phyloP scores from a whole-genome alignment of 1,140 invertebrate genomes.

The Portunus trituberculatus region DNA sequence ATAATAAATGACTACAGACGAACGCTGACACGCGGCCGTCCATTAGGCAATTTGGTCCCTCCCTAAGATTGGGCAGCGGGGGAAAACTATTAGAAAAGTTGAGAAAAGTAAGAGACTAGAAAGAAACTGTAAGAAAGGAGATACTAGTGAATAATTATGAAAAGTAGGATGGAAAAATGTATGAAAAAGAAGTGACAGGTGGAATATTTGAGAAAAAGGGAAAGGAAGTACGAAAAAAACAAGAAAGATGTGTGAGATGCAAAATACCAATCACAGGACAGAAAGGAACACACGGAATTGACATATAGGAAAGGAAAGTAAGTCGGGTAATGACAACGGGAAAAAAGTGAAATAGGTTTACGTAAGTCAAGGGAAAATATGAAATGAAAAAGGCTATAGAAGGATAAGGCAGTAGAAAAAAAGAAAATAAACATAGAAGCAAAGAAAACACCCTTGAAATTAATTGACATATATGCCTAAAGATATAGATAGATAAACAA shows the following conservation, averaged over 20 bases:
- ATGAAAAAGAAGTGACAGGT: no score
- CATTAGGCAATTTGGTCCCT: neutral
- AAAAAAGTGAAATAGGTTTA: neutral
- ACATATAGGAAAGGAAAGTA: neutral
- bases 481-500: no score
- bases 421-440: no score
- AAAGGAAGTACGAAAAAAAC: no score
- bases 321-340: neutral
- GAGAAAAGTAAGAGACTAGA: neutral
- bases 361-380: neutral
- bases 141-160: neutral
- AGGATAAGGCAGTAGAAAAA: neutral
- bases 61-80: neutral
- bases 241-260: no score
- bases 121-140: neutral
- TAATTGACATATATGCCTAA: no score
- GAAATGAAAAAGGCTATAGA: no score
- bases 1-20: neutral
- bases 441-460: no score
- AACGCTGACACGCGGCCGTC: neutral
- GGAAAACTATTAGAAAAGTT: neutral
- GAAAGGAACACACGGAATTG: no score
- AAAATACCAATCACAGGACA: no score
- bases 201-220: no score
- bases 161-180: no score